Evolutionary conservation across 2,888 invertebrate species (phyloP).

Genomic region (Mythimna impura): DNA sequence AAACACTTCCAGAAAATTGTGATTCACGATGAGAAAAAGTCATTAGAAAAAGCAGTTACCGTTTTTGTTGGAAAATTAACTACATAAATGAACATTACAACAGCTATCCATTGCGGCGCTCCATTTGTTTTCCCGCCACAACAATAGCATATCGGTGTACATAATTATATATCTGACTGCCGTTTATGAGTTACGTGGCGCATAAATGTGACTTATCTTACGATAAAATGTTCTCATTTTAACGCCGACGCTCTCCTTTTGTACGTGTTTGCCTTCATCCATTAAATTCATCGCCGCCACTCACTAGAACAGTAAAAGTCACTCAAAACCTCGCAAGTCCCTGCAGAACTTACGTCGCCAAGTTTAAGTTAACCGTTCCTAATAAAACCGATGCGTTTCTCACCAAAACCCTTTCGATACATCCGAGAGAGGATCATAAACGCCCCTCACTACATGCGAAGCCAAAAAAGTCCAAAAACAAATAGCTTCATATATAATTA

Average conservation of each 20-base stretch:
- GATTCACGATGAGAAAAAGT: background rate
- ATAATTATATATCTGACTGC: constrained; percentile 74
- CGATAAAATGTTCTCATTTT: constrained; percentile 75
- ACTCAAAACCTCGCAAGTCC: constrained; percentile 59
- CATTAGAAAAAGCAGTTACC: constrained; percentile 2
- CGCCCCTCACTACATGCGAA: constrained; percentile 60
- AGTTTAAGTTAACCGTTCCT: constrained; percentile 58
- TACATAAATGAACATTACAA: constrained; percentile 16
- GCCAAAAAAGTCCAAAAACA: constrained; percentile 74
- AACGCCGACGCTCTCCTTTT: constrained; percentile 68
- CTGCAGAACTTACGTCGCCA: constrained; percentile 51
- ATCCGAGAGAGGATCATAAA: constrained; percentile 64
- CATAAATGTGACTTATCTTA: constrained; percentile 75
- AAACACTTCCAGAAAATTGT: background rate
- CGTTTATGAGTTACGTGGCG: constrained; percentile 70
- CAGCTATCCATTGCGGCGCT: constrained; percentile 43
- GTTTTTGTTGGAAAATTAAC: constrained; percentile 2
- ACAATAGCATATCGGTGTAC: constrained; percentile 73
- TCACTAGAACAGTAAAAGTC: constrained; percentile 67
- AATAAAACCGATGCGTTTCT: constrained; percentile 59
- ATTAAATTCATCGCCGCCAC: constrained; percentile 69
- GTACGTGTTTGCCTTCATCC: constrained; percentile 62
- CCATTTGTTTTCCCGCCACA: constrained; percentile 73
- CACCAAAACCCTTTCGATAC: constrained; percentile 54
- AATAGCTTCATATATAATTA: constrained; percentile 84